phyloP scores from a whole-genome alignment of 2,797 vertebrate genomes.

The Etheostoma nigrum region DNA sequence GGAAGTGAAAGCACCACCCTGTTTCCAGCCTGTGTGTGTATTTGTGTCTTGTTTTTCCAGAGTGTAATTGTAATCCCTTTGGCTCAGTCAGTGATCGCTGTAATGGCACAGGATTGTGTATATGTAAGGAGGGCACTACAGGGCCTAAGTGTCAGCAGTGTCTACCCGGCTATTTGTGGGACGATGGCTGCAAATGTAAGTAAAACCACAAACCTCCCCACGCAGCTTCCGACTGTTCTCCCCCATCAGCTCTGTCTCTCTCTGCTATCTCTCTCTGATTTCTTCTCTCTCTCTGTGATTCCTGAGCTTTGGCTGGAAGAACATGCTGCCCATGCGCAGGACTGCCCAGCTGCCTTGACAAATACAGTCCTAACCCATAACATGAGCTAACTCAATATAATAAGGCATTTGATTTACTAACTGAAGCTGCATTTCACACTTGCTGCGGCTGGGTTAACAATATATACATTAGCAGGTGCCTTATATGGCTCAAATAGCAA shows the following conservation, averaged over 20 bases:
- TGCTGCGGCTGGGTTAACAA: conserved; percentile 34
- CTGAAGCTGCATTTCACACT: conserved; percentile 37
- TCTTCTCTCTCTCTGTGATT: conserved; percentile 50
- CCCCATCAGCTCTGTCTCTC: conserved; percentile 42
- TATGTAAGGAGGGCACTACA: conserved; percentile 97
- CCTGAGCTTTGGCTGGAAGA: conserved; percentile 66
- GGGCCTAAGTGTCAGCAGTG: conserved; percentile 98
- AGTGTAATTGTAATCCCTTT: conserved; percentile 98
- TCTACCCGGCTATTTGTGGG: conserved; percentile 98
- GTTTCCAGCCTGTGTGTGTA: conserved; percentile 87
- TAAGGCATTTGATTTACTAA: conserved; percentile 33
- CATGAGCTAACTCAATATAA: conserved; percentile 31
- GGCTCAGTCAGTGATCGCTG: conserved; percentile 97
- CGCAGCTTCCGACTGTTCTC: conserved; percentile 61
- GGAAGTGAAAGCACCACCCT: conserved; percentile 79
- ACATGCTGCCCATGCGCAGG: conserved; percentile 57
- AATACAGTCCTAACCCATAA: conserved; percentile 37
- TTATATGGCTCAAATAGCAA: conserved; percentile 30
- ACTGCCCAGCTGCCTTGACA: conserved; percentile 26
- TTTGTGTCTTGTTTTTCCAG: conserved; percentile 96
- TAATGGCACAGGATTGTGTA: conserved; percentile 99
- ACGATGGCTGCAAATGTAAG: conserved; percentile 99
- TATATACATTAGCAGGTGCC: conserved; percentile 31
- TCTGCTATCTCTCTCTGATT: conserved; percentile 47
- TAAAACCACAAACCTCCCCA: conserved; percentile 84